A percentile compares a stretch with the other conserved stretches of the same genome.
Evolutionary conservation across 2,113 vertebrate species (phyloP).

Genomic region (Melanerpes aurifrons): DNA sequence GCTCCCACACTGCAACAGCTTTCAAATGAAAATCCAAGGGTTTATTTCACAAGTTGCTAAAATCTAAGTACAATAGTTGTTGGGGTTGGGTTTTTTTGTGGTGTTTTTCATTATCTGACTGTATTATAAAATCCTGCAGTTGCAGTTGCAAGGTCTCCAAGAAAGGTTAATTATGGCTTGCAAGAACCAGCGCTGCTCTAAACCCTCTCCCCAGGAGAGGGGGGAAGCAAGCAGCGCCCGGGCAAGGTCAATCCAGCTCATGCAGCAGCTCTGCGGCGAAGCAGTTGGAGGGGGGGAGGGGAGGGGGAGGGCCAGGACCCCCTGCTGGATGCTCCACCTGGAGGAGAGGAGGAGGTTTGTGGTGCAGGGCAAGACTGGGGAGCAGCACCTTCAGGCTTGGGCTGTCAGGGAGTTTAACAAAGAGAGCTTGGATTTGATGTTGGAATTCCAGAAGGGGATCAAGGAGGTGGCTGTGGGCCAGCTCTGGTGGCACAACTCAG

Average conservation of each 20-base stretch:
- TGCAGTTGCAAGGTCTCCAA: background rate
- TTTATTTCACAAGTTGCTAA: slow-evolving; percentile 62
- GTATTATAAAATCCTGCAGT: background rate
- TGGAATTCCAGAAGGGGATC: background rate
- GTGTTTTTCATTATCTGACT: background rate
- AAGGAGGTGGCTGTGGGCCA: background rate
- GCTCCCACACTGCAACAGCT: background rate
- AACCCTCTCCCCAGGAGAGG: slow-evolving; percentile 51
- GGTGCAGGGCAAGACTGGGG: background rate
- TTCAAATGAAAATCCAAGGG: slow-evolving; percentile 44
- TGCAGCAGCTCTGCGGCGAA: slow-evolving; percentile 21
- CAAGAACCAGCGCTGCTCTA: slow-evolving; percentile 15
- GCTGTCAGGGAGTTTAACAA: background rate
- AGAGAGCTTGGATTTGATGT: background rate
- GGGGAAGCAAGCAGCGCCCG: slow-evolving; percentile 12
- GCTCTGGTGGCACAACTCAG: no score
- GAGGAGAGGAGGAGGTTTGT: background rate
- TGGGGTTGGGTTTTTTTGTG: no score
- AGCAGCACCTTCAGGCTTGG: background rate
- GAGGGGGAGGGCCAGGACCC: background rate
- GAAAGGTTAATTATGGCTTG: slow-evolving; percentile 54
- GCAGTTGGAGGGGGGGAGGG: background rate
- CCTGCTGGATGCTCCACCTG: background rate
- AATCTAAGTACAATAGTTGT: slow-evolving; percentile 43
- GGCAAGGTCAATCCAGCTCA: background rate